phyloP scores from a whole-genome alignment of 2,113 vertebrate species.

The Desmodus rotundus region DNA sequence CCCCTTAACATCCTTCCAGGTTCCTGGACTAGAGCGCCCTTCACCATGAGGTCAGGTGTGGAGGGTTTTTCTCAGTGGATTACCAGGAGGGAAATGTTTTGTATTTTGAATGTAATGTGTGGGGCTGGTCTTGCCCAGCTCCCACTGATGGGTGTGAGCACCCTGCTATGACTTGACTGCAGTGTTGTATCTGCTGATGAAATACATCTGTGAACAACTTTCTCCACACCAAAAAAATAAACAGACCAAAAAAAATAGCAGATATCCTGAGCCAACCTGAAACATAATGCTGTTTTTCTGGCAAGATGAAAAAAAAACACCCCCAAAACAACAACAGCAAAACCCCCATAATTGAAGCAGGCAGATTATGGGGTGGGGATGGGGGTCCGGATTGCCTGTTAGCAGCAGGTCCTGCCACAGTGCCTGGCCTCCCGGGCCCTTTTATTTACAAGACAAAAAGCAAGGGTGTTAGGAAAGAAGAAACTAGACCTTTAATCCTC shows the following conservation, averaged over 20 bases:
- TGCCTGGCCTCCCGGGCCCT: not conserved
- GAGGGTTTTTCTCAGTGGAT: not conserved
- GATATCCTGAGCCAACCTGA: not conserved
- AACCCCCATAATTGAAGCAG: not conserved
- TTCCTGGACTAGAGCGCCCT: not conserved
- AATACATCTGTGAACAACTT: not conserved
- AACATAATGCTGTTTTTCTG: not conserved
- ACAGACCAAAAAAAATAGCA: not conserved
- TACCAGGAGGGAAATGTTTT: not conserved
- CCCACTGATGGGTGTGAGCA: not conserved
- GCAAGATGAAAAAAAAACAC: not conserved
- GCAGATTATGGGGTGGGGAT: not conserved
- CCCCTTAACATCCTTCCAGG: not conserved
- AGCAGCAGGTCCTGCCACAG: not conserved
- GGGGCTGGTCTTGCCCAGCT: not conserved
- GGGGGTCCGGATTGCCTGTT: fast-evolving
- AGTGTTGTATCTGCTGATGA: not conserved
- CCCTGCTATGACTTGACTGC: no score
- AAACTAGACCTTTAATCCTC: not conserved
- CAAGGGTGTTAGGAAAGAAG: not conserved
- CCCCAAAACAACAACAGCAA: no score
- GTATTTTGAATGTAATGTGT: not conserved
- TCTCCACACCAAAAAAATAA: not conserved
- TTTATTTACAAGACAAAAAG: not conserved
- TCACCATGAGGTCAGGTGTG: not conserved